A percentile compares a stretch with the other conserved stretches of the same genome.
phyloP scores from a whole-genome alignment of 2,797 vertebrate genomes.

The Rallus crepitans region DNA sequence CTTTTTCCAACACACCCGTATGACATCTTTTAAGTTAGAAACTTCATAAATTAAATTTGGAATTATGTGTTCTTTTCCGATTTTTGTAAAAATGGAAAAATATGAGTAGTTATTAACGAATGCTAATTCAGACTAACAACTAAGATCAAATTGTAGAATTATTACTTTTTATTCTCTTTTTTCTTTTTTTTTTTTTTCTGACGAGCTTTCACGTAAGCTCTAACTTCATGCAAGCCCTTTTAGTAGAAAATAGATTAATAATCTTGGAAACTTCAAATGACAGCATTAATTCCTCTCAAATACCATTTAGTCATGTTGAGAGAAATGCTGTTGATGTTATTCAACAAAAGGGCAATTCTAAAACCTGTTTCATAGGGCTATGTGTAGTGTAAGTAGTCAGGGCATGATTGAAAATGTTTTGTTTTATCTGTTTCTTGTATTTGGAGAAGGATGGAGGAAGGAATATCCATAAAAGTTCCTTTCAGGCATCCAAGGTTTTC shows the following conservation, averaged over 20 bases:
- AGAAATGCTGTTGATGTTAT: not conserved
- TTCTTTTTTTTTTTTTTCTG: too few species aligned
- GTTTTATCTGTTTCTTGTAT: not conserved
- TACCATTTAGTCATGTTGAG: not conserved
- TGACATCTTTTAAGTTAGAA: not conserved
- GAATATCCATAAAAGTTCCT: not conserved
- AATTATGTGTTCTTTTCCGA: not conserved
- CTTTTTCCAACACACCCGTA: not conserved
- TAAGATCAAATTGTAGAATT: not conserved
- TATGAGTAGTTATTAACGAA: not conserved
- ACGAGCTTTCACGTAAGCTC: not conserved
- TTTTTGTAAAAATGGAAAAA: not conserved
- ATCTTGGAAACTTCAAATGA: not conserved
- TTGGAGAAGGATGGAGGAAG: not conserved
- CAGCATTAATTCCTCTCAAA: not conserved
- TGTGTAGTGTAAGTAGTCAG: not conserved
- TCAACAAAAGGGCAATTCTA: not conserved
- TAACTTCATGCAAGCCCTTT: not conserved
- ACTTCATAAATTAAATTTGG: not conserved
- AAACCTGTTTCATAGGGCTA: not conserved
- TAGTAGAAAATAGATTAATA: not conserved
- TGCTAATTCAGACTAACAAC: not conserved
- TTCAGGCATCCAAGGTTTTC: not conserved
- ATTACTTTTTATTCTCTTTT: rapidly evolving
- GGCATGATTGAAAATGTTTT: not conserved